Evolutionary conservation across 2,113 vertebrate species (phyloP).

Genomic region (Ageneiosus marmoratus): DNA sequence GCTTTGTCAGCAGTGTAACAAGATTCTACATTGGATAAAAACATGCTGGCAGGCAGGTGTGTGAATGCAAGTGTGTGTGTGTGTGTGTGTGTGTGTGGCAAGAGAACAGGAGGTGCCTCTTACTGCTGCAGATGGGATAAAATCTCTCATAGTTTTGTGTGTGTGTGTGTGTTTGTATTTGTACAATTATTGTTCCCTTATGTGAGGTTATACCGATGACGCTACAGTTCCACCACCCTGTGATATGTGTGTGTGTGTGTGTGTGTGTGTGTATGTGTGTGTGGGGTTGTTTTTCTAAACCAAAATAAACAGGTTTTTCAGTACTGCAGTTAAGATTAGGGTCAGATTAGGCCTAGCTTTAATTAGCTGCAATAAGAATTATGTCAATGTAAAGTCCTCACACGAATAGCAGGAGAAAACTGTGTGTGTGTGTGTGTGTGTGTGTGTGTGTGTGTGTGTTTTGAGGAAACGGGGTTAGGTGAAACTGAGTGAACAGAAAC

Average conservation of each 20-base stretch:
- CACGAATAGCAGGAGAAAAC: too few species aligned
- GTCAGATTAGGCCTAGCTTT: too few species aligned
- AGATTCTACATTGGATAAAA: background rate
- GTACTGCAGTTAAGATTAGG: too few species aligned
- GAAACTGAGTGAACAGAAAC: conserved; percentile 24
- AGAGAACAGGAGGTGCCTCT: conserved; percentile 24
- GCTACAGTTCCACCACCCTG: too few species aligned
- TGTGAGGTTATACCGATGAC: too few species aligned
- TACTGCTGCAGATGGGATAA: background rate
- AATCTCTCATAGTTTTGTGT: background rate
- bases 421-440: conserved; percentile 27
- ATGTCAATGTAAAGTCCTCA: too few species aligned
- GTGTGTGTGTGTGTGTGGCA: conserved; percentile 50
- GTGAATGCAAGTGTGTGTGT: conserved; percentile 39
- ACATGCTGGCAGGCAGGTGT: background rate
- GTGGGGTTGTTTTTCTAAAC: too few species aligned
- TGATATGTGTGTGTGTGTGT: too few species aligned
- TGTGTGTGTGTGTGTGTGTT: conserved; percentile 30
- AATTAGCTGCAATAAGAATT: too few species aligned
- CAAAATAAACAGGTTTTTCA: too few species aligned
- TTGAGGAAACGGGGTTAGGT: background rate
- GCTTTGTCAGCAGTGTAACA: background rate
- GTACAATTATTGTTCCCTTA: too few species aligned
- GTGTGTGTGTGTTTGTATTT: background rate
- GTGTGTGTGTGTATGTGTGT: too few species aligned